Base-by-base conservation (phyloP, 1,140 invertebrate genomes). In the Rhynchophorus ferrugineus region DNA sequence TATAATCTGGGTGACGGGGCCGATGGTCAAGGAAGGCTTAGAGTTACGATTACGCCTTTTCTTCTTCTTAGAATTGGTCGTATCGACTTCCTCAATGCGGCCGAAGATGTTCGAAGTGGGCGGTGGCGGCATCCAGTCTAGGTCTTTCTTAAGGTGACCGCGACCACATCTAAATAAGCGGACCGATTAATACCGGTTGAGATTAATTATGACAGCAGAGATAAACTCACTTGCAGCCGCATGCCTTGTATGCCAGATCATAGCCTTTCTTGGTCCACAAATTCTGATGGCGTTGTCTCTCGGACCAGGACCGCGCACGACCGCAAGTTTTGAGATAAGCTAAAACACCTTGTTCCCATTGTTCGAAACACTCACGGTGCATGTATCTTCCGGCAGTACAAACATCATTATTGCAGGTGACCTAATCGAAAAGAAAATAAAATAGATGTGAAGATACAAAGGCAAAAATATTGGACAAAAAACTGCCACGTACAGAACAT, bases 191-290 rank as follows among this genome's bases (percentile, higher is more conserved):
- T 41, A 41, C 9, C 3, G 7, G 3, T 41, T 41, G 38, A 17
- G 9, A 16, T 41, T 17, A 41, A 17, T 9, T 16, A 17, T 9
- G 3, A 41, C 9, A 6, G 7, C 16, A 41, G 9, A n/a, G 19
- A 3, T 6, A 6, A 34, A 54, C 44, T 46, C 41, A 58, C 62
- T 86, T 80, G 76, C 93, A 83, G 59, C 86, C 82, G 78, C 92
- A 89, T 36, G 91, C 86, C 67, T 90, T 91, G 67, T 85, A 89
- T 1, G 91, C 90, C 65, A 95, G 73, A 70, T 98, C 93, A 73
- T 95, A 96, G 9, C 92, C 93, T 71, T 95, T 95, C 72, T 96
- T 95, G 33, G 92, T 95, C 94, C 94, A 98, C 47, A 98, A 73
- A 68, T 97, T 95, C 72, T 96, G 92, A 57, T 89, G 80, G 13